Evolutionary conservation across 2,113 vertebrate species (phyloP).

Genomic region (Pangasianodon gigas): DNA sequence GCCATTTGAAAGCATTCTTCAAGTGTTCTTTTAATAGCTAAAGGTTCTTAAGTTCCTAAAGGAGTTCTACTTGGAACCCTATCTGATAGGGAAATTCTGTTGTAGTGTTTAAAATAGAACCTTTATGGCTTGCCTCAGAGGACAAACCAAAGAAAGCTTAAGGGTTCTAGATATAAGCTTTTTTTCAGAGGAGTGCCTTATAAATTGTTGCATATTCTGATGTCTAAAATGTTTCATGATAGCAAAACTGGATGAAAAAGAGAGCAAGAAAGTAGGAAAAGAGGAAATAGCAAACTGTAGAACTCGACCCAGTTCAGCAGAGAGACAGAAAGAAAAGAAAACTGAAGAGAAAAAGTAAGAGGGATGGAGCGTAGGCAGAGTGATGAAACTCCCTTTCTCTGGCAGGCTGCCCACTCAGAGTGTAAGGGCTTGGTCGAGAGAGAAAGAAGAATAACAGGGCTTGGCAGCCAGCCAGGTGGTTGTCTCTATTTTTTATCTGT

Average conservation of each 20-base stretch:
- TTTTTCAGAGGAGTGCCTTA: background rate
- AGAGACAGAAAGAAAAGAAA: background rate
- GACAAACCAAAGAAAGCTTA: background rate
- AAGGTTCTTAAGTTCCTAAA: background rate
- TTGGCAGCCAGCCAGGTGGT: slow-evolving; percentile 70
- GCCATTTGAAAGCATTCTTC: background rate
- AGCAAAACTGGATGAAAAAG: background rate
- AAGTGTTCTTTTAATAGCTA: background rate
- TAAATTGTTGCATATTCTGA: background rate
- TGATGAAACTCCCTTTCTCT: slow-evolving; percentile 67
- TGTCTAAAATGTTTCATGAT: background rate
- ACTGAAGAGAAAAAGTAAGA: slow-evolving; percentile 41
- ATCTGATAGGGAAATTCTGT: background rate
- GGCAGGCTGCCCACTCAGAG: slow-evolving; percentile 65
- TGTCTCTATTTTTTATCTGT: slow-evolving; percentile 62
- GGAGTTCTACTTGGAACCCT: background rate
- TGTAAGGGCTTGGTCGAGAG: slow-evolving; percentile 69
- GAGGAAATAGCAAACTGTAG: background rate
- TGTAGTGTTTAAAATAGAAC: background rate
- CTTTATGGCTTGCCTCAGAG: background rate
- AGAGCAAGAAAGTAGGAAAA: background rate
- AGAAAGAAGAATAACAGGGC: slow-evolving; percentile 66
- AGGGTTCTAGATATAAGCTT: background rate
- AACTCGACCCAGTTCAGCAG: background rate
- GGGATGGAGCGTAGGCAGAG: slow-evolving; percentile 57